Base-by-base conservation (phyloP, 2,888 invertebrate species). In the Leptothorax acervorum region DNA sequence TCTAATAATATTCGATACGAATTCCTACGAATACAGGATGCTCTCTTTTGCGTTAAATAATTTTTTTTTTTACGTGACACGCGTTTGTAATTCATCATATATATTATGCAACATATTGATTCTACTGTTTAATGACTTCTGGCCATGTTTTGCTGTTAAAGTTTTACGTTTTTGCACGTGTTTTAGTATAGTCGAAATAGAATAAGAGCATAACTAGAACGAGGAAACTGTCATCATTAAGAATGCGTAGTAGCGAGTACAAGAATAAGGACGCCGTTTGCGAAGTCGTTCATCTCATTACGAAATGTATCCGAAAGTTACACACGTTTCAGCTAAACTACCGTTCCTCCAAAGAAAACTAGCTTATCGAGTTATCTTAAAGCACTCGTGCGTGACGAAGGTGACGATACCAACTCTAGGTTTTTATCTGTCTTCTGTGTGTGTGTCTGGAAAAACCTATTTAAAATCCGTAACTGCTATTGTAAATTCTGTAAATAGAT, bases 211-310 rank as follows among this genome's bases (percentile, higher is more conserved):
- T 12, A 53, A 53, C 12, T 35, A 18, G n/a, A 63, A 75, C 23
- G 3, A 53, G 12, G 18, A 31, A 55, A n/a, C 18, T 45, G 42
- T 78, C 9, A n/a, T 18, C 28, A 42, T 66, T 76, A 42, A 45
- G 39, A 31, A 78, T 78, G 42, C 55, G 31, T 18, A 45, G 45
- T 55, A 45, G 65, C 18, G 23, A 62, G n/a, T 31, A 42, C 51
- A 28, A 70, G 23, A 82, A 63, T 74, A 60, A 28, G 15, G 57
- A 68, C 18, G 42, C 71, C 55, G 75, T 84, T 86, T 73, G 57
- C 65, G 23, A 71, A 86, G 75, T 83, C 51, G 35, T 83, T 85
- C 79, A 86, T 81, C 79, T 79, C 65, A 55, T 85, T 86, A 85
- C 53, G 74, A 73, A 53, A 83, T 78, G 68, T 71, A 74, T 51